Evolutionary conservation across 1,140 invertebrate species (phyloP), one percentile per base, ranked within the genome.

Genomic region (Eubasilissa regina): DNA sequence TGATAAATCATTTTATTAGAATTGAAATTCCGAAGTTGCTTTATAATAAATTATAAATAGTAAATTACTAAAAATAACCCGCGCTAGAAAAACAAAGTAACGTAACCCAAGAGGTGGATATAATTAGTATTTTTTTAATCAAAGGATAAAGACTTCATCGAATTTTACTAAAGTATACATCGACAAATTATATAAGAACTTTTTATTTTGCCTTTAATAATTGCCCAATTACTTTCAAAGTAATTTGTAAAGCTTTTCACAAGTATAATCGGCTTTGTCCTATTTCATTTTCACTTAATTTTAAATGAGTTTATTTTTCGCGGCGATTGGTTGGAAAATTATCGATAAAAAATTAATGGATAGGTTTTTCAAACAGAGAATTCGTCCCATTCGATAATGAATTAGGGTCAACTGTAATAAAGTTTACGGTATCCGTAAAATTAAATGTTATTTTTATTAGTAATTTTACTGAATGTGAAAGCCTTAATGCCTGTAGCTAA

Each of bases 321-420:
- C 60, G 60, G 60, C 45, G 12, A 70, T 70, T 21, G 66, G 51
- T 17, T 70, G 47, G 15, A 47, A 51, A 70, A 70, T 70, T 53
- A 70, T 70, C 64, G 43, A 47, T 48, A 17, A 48, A 70, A 70
- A 12, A 25, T 21, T 48, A 70, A 25, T 51, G 45, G 47, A 70
- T 53, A 19, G 45, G 17, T 19, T 21, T 25, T 19, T 48, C 66
- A 21, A 70, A 70, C 48, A 51, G 1, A 12, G 48, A 51, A 70
- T 10, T 51, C 47, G 3, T 48, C 45, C 11, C 48, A 47, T 47
- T 70, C 17, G 55, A 15, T 21, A 64, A 64, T 47, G 75, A 80
- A 80, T 80, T 80, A 75, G 70, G 78, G 73, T 80, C 78, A 75
- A 73, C 74, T 64, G 62, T 75, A 75, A 66, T 80, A 80, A 80